Evolutionary conservation across 1,140 invertebrate genomes (phyloP).

Genomic region (Acyrthosiphon pisum): DNA sequence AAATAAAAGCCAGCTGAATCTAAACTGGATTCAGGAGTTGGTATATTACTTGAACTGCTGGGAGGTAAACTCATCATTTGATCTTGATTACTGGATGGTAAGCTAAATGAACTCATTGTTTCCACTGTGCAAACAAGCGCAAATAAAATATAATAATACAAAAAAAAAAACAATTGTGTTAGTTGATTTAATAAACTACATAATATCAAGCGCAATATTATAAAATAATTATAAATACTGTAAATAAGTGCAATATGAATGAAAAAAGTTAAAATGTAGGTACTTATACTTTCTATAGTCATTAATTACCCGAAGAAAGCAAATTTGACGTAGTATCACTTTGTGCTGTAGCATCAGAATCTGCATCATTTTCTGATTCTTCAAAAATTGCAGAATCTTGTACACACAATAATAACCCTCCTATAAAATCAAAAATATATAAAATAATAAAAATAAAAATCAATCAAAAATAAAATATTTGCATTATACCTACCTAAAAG

Average conservation of each 20-base stretch:
- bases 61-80: constrained; percentile 49
- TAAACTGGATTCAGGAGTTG: constrained; percentile 55
- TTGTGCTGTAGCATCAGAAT: constrained; percentile 65
- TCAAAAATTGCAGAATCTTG: constrained; percentile 83
- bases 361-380: constrained; percentile 72
- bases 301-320: constrained; percentile 73
- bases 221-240: constrained; percentile 39
- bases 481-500: constrained; percentile 76
- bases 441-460: constrained; percentile 43
- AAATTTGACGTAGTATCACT: constrained; percentile 72
- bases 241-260: constrained; percentile 24
- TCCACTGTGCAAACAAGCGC: constrained; percentile 58
- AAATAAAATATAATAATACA: constrained; percentile 56
- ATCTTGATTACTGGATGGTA: constrained; percentile 58
- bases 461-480: constrained; percentile 47
- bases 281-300: background rate
- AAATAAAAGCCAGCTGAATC: constrained; percentile 44
- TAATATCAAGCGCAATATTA: constrained; percentile 17
- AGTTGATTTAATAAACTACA: constrained; percentile 23
- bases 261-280: background rate
- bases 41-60: constrained; percentile 43
- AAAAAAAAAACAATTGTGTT: constrained; percentile 53
- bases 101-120: constrained; percentile 60
- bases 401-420: constrained; percentile 79
- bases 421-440: constrained; percentile 61